Conservation (phyloP, 2,888 invertebrate species). For the Isoperla grammatica region DNA sequence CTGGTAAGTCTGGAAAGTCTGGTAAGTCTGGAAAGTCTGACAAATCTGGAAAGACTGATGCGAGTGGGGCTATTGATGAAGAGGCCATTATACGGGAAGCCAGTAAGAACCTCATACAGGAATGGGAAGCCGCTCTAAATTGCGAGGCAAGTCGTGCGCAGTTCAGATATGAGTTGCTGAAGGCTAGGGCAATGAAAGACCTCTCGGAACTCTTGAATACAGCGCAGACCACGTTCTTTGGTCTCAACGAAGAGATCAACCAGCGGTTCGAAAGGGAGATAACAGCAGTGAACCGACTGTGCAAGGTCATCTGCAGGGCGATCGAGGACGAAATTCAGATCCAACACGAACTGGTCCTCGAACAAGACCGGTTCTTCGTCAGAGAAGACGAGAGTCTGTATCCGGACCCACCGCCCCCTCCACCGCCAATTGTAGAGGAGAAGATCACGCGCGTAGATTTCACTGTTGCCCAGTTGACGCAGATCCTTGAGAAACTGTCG, state of each 20-base stretch:
- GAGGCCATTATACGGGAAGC: not conserved
- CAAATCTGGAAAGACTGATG: not conserved
- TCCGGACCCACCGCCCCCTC: constrained; percentile 29
- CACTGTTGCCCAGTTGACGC: constrained; percentile 38
- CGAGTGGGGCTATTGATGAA: not conserved
- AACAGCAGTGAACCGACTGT: constrained; percentile 39
- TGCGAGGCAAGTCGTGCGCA: constrained; percentile 52
- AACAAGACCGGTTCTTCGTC: constrained; percentile 48
- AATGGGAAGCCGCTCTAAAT: constrained; percentile 53
- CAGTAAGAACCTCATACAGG: constrained; percentile 45
- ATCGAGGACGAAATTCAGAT: constrained; percentile 48
- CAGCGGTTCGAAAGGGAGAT: constrained; percentile 44
- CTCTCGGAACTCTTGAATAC: constrained; percentile 47
- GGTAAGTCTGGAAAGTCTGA: not conserved
- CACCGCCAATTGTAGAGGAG: constrained; percentile 32
- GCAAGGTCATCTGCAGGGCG: constrained; percentile 37
- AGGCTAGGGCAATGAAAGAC: constrained; percentile 44
- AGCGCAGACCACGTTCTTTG: constrained; percentile 48
- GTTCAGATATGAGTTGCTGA: constrained; percentile 42
- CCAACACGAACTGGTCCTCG: constrained; percentile 47
- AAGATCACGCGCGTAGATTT: constrained; percentile 33
- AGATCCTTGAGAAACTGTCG: constrained; percentile 29
- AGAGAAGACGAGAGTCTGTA: constrained; percentile 45
- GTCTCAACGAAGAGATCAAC: constrained; percentile 48
- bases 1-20: constrained; percentile 17